A percentile compares a stretch with the other conserved stretches of the same genome.
phyloP scores from a whole-genome alignment of 2,888 invertebrate genomes.

The Erebia palarica region DNA sequence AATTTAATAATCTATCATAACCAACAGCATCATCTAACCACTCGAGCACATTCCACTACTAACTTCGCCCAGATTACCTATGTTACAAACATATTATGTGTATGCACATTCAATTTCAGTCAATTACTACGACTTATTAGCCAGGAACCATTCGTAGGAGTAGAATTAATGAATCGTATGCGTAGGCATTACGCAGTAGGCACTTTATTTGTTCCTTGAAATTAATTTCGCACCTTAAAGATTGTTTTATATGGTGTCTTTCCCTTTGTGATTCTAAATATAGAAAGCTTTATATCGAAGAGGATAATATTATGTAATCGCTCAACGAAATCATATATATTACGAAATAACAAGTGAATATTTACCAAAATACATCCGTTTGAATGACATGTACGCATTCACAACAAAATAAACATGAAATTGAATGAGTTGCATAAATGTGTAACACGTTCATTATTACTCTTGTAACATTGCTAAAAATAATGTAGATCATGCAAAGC shows the following conservation, averaged over 20 bases:
- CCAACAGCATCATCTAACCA: conserved; percentile 38
- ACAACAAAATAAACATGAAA: conserved; percentile 12
- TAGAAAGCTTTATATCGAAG: too few species aligned
- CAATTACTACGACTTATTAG: conserved; percentile 30
- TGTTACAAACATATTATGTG: conserved; percentile 36
- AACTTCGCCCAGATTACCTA: conserved; percentile 34
- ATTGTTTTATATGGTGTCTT: too few species aligned
- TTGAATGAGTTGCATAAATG: conserved; percentile 9
- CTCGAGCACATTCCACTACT: conserved; percentile 35
- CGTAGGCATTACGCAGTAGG: neutral
- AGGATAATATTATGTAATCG: too few species aligned
- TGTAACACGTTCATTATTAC: conserved; percentile 15
- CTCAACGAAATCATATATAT: too few species aligned
- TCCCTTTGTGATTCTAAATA: too few species aligned
- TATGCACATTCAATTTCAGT: conserved; percentile 34
- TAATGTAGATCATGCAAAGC: conserved; percentile 26
- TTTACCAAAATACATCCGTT: neutral
- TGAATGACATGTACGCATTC: neutral
- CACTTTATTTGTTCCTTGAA: neutral
- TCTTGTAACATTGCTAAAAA: conserved; percentile 24
- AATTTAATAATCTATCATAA: conserved; percentile 35
- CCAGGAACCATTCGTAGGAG: conserved; percentile 6
- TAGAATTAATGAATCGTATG: conserved; percentile 10
- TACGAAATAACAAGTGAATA: neutral
- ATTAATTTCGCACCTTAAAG: neutral